Evolutionary conservation across 2,888 invertebrate genomes (phyloP), one percentile per base, ranked within the genome.

Genomic region (Autographa gamma): DNA sequence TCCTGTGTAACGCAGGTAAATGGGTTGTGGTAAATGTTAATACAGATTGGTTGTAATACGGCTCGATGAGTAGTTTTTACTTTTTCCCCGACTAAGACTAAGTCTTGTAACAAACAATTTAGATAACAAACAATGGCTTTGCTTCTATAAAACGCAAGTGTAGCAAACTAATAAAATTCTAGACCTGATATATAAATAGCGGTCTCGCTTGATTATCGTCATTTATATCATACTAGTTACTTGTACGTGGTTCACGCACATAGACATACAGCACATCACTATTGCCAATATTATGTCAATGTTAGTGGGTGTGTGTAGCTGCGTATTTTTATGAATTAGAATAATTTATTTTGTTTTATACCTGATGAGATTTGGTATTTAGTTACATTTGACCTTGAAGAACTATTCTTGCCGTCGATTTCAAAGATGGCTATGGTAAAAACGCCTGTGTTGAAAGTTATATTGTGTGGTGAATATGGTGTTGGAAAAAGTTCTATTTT

Each of bases 401-500:
- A 9, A 31, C 9, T 63, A 65, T 62, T 58, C 8, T 43, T 25
- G 13, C 9, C 62, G 14, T 34, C 16, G 0, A 69, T 63, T 70
- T 34, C 61, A 66, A 85, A 71, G 80, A 98, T 98, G 98, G 98
- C 98, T 88, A 97, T 97, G 85, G 97, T 98, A 69, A 97, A 97
- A 93, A 97, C 97, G 84, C 98, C 98, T 32, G 98, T 98, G 86
- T 97, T 98, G 85, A 99, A 99, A 97, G 98, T 99, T 52, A 99
- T 99, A 88, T 96, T 99, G 73, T 98, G 98, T 93, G 99, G 99
- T 56, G 99, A 99, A 96, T 99, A 98, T 94, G 99, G 99, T 69
- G 99, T 99, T 31, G 99, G 99, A 52, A 99, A 99, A 95, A 98
- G 98, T 91, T 99, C 99, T 31, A 94, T 99, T 82, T 99, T 99